Evolutionary conservation across 2,113 vertebrate species (phyloP), one percentile per base, ranked within the genome.

Genomic region (Noturus placidus): DNA sequence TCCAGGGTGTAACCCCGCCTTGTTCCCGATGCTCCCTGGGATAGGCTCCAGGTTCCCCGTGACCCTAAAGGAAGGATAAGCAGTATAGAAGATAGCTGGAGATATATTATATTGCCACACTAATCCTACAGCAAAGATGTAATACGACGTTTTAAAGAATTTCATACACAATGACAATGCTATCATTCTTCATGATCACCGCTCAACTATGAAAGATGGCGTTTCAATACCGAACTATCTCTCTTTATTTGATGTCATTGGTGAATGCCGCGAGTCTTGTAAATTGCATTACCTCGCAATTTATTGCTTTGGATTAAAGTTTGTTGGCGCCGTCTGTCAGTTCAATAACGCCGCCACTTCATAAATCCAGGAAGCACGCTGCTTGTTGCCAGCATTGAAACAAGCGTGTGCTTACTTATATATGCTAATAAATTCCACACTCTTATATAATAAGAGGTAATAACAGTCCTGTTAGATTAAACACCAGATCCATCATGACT

Each of bases 261-360:
- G 69, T 67, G 70, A 89, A 87, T 25, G n/a, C 59, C 79, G 61
- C 50, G 33, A 46, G 50, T 69, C 77, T 67, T 33, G 6, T 69
- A 27, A 82, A 85, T 88, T 86, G 84, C 80, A 84, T 84, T 86
- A 86, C 79, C 61, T 56, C 30, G 56, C 25, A 65, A 89, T 87
- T 86, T 86, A 86, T 46, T 86, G 79, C 72, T 74, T 46, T 89
- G 30, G 88, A 89, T 85, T 89, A 87, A 85, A 88, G 46, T 83
- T 89, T 87, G 65, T 69, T 77, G 85, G 82, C 76, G 82, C 83
- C 54, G 56, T 85, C 61, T 87, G 77, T 77, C 82, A 54, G 87
- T 87, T 87, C 79, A 87, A 87, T 82, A 90, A 52, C 87, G 61
- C 42, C 35, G 15, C 63, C 74, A 79, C 81, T 80, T 89, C 81